Evolutionary conservation across 2,113 vertebrate species (phyloP).

Genomic region (Phaethon lepturus): DNA sequence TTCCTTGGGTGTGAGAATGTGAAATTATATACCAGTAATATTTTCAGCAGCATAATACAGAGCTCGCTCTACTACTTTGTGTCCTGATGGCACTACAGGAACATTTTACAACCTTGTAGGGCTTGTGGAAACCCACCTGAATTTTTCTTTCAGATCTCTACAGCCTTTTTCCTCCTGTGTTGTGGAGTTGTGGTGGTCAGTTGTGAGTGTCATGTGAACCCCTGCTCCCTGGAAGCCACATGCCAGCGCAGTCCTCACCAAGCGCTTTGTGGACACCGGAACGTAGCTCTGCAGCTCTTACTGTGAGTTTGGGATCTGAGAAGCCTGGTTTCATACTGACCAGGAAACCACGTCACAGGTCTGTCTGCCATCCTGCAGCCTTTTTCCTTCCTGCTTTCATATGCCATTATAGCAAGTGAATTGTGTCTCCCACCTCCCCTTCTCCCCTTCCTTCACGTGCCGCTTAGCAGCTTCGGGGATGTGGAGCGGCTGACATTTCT

Average conservation of each 20-base stretch:
- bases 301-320: not conserved
- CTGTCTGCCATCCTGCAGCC: not conserved
- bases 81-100: not conserved
- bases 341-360: not conserved
- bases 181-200: not conserved
- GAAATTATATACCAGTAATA: not conserved
- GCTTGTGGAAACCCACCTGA: not conserved
- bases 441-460: not conserved
- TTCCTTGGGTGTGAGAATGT: not conserved
- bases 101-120: not conserved
- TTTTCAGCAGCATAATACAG: not conserved
- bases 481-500: not conserved
- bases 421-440: not conserved
- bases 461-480: not conserved
- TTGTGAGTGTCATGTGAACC: not conserved
- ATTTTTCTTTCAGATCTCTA: not conserved
- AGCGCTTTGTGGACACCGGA: rapidly evolving
- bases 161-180: not conserved
- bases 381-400: not conserved
- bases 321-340: not conserved
- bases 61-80: not conserved
- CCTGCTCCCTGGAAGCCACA: not conserved
- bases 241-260: not conserved
- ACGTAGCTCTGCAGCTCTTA: not conserved
- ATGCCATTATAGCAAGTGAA: not conserved